Conservation (phyloP, 2,888 invertebrate species). For the Boloria euphrosyne region DNA sequence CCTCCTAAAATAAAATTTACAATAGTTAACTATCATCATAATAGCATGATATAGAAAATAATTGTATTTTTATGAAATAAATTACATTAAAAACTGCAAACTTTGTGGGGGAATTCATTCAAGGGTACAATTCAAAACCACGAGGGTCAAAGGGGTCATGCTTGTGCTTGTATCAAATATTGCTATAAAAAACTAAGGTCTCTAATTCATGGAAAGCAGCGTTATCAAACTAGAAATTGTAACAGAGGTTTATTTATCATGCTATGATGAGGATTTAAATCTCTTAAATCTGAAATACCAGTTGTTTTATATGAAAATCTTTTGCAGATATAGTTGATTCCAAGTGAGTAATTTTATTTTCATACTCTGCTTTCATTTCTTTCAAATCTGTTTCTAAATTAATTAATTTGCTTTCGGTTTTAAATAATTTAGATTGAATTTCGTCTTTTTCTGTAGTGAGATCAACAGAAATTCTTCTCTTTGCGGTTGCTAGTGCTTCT, state of each 20-base stretch:
- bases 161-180: slow-evolving; percentile 8
- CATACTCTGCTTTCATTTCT: slow-evolving; percentile 81
- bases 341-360: slow-evolving; percentile 82
- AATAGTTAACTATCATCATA: slow-evolving; percentile 27
- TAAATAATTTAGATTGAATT: slow-evolving; percentile 70
- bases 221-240: neutral
- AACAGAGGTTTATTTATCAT: slow-evolving; percentile 17
- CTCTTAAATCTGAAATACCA: slow-evolving; percentile 66
- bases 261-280: slow-evolving; percentile 31
- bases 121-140: neutral
- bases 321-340: slow-evolving; percentile 83
- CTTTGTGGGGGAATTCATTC: neutral
- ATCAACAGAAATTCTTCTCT: slow-evolving; percentile 71
- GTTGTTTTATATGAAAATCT: slow-evolving; percentile 83
- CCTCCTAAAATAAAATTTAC: slow-evolving; percentile 56
- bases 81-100: too few relatives aligned
- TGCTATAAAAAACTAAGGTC: slow-evolving; percentile 7
- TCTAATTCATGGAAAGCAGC: slow-evolving; percentile 7
- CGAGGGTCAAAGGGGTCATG: slow-evolving; percentile 23
- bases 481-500: slow-evolving; percentile 62
- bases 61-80: too few relatives aligned
- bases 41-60: too few relatives aligned
- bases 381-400: slow-evolving; percentile 76
- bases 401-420: slow-evolving; percentile 73
- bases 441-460: slow-evolving; percentile 74